Evolutionary conservation across 2,888 invertebrate species (phyloP).

Genomic region (Archips crataeganus): DNA sequence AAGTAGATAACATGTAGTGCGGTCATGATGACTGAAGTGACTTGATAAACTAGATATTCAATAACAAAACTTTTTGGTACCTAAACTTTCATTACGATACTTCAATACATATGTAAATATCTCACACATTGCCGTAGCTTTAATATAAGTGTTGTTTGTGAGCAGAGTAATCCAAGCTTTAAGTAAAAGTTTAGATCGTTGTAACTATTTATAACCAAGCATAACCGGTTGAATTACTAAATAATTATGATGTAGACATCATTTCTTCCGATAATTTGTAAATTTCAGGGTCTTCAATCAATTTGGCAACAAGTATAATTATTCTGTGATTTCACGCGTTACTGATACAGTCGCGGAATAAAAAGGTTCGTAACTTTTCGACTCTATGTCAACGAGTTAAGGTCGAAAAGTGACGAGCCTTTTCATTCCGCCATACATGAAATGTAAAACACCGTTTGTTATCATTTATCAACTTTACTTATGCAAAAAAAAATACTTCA

Average conservation of each 20-base stretch:
- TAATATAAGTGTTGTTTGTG: not conserved
- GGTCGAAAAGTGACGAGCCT: too few relatives aligned
- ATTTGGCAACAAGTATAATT: too few relatives aligned
- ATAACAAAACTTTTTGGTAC: not conserved
- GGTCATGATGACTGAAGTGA: conserved; percentile 8
- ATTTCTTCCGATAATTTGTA: not conserved
- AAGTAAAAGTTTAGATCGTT: too few relatives aligned
- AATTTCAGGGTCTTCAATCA: not conserved
- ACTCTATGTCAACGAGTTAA: too few relatives aligned
- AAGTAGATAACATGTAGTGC: conserved; percentile 12
- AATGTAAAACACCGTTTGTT: not conserved
- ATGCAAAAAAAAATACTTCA: not conserved
- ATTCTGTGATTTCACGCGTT: not conserved
- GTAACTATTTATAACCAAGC: too few relatives aligned
- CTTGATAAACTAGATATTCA: not conserved
- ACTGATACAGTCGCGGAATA: too few relatives aligned
- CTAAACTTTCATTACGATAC: not conserved
- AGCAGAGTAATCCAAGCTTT: not conserved
- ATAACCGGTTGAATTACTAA: too few relatives aligned
- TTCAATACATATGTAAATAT: not conserved
- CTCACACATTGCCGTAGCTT: not conserved
- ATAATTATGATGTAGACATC: not conserved
- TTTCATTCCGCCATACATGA: too few relatives aligned
- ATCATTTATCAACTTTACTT: too few relatives aligned
- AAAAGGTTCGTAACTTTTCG: too few relatives aligned